Base-by-base conservation (phyloP, 2,888 invertebrate genomes). In the Tinea pellionella region DNA sequence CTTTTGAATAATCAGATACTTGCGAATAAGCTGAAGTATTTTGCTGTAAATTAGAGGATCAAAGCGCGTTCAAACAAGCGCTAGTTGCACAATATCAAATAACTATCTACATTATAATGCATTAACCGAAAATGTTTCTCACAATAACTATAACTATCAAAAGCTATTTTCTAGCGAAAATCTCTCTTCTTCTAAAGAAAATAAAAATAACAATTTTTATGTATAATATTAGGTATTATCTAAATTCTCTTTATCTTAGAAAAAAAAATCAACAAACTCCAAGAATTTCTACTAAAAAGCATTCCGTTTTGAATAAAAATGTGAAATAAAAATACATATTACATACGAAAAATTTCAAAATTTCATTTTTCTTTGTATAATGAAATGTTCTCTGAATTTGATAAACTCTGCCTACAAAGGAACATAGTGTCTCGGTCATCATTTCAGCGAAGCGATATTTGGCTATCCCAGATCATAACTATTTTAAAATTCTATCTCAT, bases 1-100 rank as follows among this genome's bases (percentile, higher is more conserved):
- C 47, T 47, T 47, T 47, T 47, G 47, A 47, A 47, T 47, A 47
- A 47, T 16, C 47, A 16, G 47, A 47, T 47, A 47, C 47, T 47
- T 47, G 47, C 13, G 13, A 47, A 47, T 47, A 47, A 47, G 15
- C 47, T 47, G 13, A 1, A 47, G 37, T 16, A 47, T 47, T 47
- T 47, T 47, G 47, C 12, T 47, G 47, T 47, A 47, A 47, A 47
- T 47, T 47, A 15, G 7, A 47, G 47, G 6, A 47, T 47, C 47
- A 47, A 47, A 47, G 9, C 9, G 37, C 37, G 9, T n/a, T 37
- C 37, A 37, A 37, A 37, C 37, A 6, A 9, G 6, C 24, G 24
- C 6, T 24, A 24, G 3, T 24, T 24, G 24, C 24, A 24, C 24
- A 6, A 24, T 6, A 24, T 24, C 6, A 3, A 24, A 6, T 24